Conservation (phyloP, 1,140 invertebrate species). For the Drosophila hydei region DNA sequence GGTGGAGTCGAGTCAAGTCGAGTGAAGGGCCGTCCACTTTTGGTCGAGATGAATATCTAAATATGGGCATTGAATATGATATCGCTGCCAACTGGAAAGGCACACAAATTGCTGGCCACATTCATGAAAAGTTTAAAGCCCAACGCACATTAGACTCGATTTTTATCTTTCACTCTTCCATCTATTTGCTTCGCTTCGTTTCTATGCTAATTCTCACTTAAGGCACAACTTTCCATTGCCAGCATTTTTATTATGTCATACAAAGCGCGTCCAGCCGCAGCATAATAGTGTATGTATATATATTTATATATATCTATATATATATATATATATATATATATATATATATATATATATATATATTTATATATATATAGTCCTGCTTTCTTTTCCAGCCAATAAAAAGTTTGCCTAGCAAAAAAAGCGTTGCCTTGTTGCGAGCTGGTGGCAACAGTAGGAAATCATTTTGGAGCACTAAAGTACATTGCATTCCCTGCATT, state of each 20-base stretch:
- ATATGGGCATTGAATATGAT: slow-evolving; percentile 67
- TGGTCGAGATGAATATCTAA: slow-evolving; percentile 55
- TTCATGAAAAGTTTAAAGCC: slow-evolving; percentile 58
- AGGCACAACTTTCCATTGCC: slow-evolving; percentile 56
- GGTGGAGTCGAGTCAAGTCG: background rate
- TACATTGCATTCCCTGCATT: background rate
- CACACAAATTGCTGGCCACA: slow-evolving; percentile 27
- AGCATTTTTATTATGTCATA: slow-evolving; percentile 38
- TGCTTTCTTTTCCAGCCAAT: background rate
- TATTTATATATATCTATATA: slow-evolving; percentile 18
- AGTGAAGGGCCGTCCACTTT: slow-evolving; percentile 9
- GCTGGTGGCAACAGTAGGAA: slow-evolving; percentile 23
- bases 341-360: slow-evolving; percentile 21
- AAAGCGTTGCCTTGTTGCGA: slow-evolving; percentile 55
- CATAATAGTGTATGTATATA: slow-evolving; percentile 35
- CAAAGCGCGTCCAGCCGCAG: slow-evolving; percentile 60
- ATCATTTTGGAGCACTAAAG: background rate
- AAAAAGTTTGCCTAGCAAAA: slow-evolving; percentile 27
- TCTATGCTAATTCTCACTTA: slow-evolving; percentile 36
- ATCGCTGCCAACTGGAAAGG: slow-evolving; percentile 9
- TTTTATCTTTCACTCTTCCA: slow-evolving; percentile 24
- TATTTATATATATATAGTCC: slow-evolving; percentile 11
- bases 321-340: slow-evolving; percentile 28
- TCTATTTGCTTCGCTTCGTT: slow-evolving; percentile 3
- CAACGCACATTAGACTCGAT: slow-evolving; percentile 35